Base-by-base conservation (phyloP, 2,797 vertebrate species). In the Knipowitschia caucasica region DNA sequence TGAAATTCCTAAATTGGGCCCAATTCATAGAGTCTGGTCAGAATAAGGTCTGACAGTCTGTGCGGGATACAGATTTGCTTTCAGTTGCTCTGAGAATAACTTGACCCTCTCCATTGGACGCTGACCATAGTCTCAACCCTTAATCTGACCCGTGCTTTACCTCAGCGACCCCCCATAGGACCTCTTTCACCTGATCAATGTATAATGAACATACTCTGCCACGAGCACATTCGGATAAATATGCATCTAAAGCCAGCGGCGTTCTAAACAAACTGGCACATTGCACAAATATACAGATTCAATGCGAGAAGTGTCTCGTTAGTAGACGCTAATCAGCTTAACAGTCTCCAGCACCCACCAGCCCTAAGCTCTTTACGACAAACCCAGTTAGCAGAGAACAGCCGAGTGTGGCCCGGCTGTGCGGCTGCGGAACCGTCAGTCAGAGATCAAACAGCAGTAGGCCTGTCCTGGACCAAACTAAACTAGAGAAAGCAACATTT, bases 311-410 rank as follows among this genome's bases (percentile, higher is more conserved):
- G 72, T 61, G 56, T 77, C 81, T 87, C 64, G 77, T 90, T 88
- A 86, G 80, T 61, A 55, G 77, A 82, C 50, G 31, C 38, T 88
- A 90, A 89, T 89, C 82, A 82, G 82, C 83, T 88, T 86, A 86
- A 53, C 45, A 64, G 68, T 80, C 75, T 69, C 74, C 69, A 63
- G 63, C 57, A 60, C 72, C 78, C 83, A 81, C 64, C 34, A 64
- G 77, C 51, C 30, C 67, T 87, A 86, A 89, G 85, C 85, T 84
- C 81, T 84, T 88, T 82, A 87, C 71, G 77, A 83, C 83, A 71
- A 78, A 82, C 77, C 63, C 71, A 65, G 81, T 88, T 88, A 81
- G 67, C 62, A 57, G 33, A 54, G 3, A 64, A 69, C 57, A 27
- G 67, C 63, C 61, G 71, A 80, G 59, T 21, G 36, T 69, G 51